Percentiles rank a stretch among this genome's conserved stretches.
phyloP scores from a whole-genome alignment of 2,888 invertebrate genomes.

The Drosophila putrida region DNA sequence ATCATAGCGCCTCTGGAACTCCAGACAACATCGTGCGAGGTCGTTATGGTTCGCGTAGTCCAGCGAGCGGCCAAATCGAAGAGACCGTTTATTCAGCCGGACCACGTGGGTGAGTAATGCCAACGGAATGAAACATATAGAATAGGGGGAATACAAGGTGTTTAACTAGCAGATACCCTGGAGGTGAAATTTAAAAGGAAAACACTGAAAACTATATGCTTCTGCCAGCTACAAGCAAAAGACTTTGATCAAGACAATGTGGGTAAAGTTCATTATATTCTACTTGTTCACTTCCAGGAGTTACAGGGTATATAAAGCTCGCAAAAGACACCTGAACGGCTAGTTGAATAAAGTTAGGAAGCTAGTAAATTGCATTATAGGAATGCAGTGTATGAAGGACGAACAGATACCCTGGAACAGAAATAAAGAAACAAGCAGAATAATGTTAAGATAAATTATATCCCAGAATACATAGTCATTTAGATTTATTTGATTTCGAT shows the following conservation, averaged over 20 bases:
- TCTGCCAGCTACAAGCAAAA: not conserved
- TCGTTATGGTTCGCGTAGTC: conserved; percentile 90
- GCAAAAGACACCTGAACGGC: not conserved
- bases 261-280: not conserved
- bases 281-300: not conserved
- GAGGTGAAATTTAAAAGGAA: not conserved
- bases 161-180: not conserved
- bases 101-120: conserved; percentile 88
- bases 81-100: conserved; percentile 92
- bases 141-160: not conserved
- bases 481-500: no score
- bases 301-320: not conserved
- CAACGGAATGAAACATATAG: not conserved
- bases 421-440: not conserved
- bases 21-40: conserved; percentile 90
- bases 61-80: conserved; percentile 89
- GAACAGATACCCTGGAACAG: not conserved
- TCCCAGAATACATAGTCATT: not conserved
- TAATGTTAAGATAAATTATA: not conserved
- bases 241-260: not conserved
- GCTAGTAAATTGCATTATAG: not conserved
- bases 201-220: not conserved
- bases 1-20: conserved; percentile 88
- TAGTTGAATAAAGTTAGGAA: not conserved
- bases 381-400: no score